A percentile compares a stretch with the other conserved stretches of the same genome.
phyloP scores from a whole-genome alignment of 2,797 vertebrate genomes.

The Onychomys leucogaster region DNA sequence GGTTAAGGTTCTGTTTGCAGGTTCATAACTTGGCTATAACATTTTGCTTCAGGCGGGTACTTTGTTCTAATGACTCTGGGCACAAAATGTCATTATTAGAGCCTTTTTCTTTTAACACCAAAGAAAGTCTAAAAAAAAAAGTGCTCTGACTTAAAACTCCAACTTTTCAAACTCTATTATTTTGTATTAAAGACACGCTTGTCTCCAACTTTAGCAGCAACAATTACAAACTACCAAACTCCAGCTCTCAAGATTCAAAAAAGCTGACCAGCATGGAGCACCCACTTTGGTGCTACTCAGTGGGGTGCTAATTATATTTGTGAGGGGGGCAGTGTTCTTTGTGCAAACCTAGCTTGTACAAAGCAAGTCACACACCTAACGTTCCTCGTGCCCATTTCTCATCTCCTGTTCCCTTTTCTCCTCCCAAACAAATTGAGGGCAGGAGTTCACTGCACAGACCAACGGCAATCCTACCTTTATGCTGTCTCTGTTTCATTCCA shows the following conservation, averaged over 20 bases:
- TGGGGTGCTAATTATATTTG: not conserved
- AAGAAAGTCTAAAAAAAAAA: slow-evolving; percentile 47
- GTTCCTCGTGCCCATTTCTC: not conserved
- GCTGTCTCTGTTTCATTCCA: not conserved
- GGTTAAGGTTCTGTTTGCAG: slow-evolving; percentile 79
- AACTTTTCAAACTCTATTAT: slow-evolving; percentile 67
- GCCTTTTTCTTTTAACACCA: slow-evolving; percentile 71
- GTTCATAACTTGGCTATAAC: slow-evolving; percentile 80
- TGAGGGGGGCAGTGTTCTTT: not conserved
- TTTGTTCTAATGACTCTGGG: slow-evolving; percentile 79
- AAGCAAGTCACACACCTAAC: not conserved
- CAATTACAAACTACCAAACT: not conserved
- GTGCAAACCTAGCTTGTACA: not conserved
- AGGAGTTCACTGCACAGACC: not conserved
- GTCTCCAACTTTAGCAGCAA: not conserved
- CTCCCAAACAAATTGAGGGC: not conserved
- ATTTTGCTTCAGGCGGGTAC: slow-evolving; percentile 79
- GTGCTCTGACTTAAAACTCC: slow-evolving; percentile 34
- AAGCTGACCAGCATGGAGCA: not conserved
- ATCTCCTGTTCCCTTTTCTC: not conserved
- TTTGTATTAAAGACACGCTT: slow-evolving; percentile 58
- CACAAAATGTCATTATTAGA: slow-evolving; percentile 81
- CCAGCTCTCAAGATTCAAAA: not conserved
- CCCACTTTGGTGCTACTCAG: not conserved
- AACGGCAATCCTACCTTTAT: not conserved